Base-by-base conservation (phyloP, 2,888 invertebrate genomes). In the Frankliniella fusca region DNA sequence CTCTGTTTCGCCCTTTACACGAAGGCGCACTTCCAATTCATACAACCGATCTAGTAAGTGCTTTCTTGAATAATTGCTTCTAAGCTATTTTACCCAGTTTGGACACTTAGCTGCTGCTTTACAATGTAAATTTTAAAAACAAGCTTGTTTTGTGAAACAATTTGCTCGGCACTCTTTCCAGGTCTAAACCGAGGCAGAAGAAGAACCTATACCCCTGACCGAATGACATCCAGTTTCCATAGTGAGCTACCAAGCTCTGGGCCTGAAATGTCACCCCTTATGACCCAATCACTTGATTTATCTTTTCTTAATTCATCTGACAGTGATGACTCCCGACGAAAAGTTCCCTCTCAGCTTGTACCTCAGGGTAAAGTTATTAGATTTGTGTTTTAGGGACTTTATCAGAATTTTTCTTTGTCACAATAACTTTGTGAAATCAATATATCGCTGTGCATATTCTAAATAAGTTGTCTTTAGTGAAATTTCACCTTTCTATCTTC, bases 31-130 rank as follows among this genome's bases (percentile, higher is more conserved):
- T 76, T 76, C 70, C 8, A 76, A 76, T 27, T 76, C 70, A 12
- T 76, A 76, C 70, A 76, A 76, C 70, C 23, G 70, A 27, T 76
- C 70, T 27, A 76, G 70, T 76, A 76, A 76, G 70, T 76, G 70
- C 70, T 76, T 76, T 27, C 27, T 23, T 76, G 70, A 76, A 27
- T 23, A 23, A 76, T 76, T 76, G 54, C 54, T 23, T 23, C 70
- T 27, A 23, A 27, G 70, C 70, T 23, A 27, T 76, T 10, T 27
- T 27, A n/a, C 5, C 38, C 5, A 3, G 20, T 61, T 61, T 61
- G 61, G 10, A 61, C 70, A 76, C 70, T 76, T n/a, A 76, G 27
- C 70, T 11, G 70, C 70, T 23, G 70, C 18, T 27, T 76, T 27
- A 27, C 61, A 61, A 38, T 38, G 38, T 38, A 38, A 38, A 5